phyloP scores from a whole-genome alignment of 2,888 invertebrate species.

The Acrobasis repandana region DNA sequence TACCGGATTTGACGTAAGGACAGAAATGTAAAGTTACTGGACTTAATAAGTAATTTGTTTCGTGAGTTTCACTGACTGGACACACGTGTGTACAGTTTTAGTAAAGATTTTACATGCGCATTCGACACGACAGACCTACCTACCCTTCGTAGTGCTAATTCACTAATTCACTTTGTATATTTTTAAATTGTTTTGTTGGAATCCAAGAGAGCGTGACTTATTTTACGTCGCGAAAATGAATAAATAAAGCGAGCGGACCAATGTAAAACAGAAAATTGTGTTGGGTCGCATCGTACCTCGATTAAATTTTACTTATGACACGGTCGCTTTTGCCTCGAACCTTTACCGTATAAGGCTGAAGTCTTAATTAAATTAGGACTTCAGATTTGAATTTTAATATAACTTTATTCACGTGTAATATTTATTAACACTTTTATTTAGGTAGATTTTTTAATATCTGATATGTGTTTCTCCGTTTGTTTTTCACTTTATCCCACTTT shows the following conservation, averaged over 20 bases:
- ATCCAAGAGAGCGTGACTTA: background rate
- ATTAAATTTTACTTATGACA: conserved; percentile 17
- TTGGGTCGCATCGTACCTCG: conserved; percentile 9
- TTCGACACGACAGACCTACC: background rate
- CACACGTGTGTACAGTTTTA: too few species aligned
- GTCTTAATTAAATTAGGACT: background rate
- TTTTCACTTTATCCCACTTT: too few species aligned
- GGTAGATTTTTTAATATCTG: too few species aligned
- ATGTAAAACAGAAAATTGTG: conserved; percentile 8
- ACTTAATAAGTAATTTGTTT: too few species aligned
- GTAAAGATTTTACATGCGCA: background rate
- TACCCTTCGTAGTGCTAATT: conserved; percentile 14
- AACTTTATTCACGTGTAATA: too few species aligned
- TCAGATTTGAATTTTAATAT: background rate
- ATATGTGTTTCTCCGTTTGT: too few species aligned
- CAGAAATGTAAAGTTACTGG: too few species aligned
- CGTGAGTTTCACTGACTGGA: too few species aligned
- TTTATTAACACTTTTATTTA: too few species aligned
- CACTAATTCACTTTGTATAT: conserved; percentile 18
- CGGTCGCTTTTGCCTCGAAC: background rate
- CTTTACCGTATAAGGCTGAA: background rate
- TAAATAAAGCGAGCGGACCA: conserved; percentile 16
- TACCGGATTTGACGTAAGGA: too few species aligned
- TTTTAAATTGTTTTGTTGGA: conserved; percentile 4
- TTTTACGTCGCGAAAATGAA: background rate